phyloP scores from a whole-genome alignment of 2,888 invertebrate species.

The Agonopterix subpropinquella region DNA sequence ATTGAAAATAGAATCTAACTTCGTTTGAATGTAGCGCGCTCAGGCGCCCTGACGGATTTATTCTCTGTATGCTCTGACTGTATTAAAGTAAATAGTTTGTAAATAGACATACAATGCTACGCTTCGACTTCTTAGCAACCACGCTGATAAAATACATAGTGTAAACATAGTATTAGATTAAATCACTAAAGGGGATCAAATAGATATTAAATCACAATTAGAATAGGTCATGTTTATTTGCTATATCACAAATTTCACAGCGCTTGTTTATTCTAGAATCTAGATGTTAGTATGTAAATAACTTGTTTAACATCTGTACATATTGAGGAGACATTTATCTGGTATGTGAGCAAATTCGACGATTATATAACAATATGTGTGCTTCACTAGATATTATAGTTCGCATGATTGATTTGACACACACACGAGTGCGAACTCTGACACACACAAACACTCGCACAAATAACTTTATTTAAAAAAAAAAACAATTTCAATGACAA shows the following conservation, averaged over 20 bases:
- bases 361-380: slow-evolving; percentile 45
- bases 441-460: slow-evolving; percentile 37
- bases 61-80: slow-evolving; percentile 8
- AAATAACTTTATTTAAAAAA: slow-evolving; percentile 19
- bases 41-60: too few species aligned
- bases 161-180: not conserved
- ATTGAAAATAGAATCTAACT: too few species aligned
- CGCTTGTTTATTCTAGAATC: slow-evolving; percentile 37
- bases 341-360: slow-evolving; percentile 71
- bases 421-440: slow-evolving; percentile 41
- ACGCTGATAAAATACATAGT: slow-evolving; percentile 2
- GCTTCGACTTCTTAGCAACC: slow-evolving; percentile 4
- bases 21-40: too few species aligned
- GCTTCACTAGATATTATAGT: slow-evolving; percentile 48
- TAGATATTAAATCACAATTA: slow-evolving; percentile 2
- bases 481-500: slow-evolving; percentile 11
- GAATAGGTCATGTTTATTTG: slow-evolving; percentile 8
- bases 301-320: slow-evolving; percentile 22
- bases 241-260: slow-evolving; percentile 20
- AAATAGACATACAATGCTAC: not conserved
- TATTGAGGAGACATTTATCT: slow-evolving; percentile 29
- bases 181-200: slow-evolving; percentile 3
- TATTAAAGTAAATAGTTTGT: slow-evolving; percentile 1
- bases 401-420: slow-evolving; percentile 23
- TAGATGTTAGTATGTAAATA: slow-evolving; percentile 36